Conservation (phyloP, 1,140 invertebrate species). For the Chrysomallon squamiferum region DNA sequence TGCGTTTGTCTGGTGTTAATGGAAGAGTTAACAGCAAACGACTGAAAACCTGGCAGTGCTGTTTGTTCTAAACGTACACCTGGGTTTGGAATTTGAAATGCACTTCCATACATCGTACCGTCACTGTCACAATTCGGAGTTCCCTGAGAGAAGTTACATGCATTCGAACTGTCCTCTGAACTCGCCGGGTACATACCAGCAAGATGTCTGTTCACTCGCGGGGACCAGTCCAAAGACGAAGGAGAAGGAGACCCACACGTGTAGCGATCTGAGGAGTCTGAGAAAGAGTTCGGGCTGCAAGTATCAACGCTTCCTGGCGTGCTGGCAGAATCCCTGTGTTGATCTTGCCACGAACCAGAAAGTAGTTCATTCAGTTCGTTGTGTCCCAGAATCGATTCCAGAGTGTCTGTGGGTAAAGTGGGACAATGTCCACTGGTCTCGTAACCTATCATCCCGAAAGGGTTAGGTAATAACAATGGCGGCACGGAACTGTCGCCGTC, state of each 20-base stretch:
- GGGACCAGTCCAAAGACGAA: background rate
- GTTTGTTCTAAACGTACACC: background rate
- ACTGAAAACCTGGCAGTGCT: background rate
- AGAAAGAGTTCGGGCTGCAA: slow-evolving; percentile 33
- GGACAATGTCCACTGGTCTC: slow-evolving; percentile 4
- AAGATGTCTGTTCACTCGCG: background rate
- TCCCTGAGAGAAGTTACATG: too few relatives aligned
- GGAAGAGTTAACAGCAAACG: background rate
- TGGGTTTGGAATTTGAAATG: background rate
- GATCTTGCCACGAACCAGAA: slow-evolving; percentile 30
- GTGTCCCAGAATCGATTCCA: slow-evolving; percentile 43
- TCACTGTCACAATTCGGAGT: too few relatives aligned
- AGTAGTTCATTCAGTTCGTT: slow-evolving; percentile 39
- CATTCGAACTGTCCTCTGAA: too few relatives aligned
- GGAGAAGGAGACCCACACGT: slow-evolving; percentile 22
- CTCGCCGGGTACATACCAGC: background rate
- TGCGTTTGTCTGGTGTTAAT: background rate
- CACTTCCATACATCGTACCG: too few relatives aligned
- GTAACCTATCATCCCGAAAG: slow-evolving; percentile 2
- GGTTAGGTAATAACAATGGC: slow-evolving; percentile 2
- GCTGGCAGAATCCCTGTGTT: slow-evolving; percentile 16
- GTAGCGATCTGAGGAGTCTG: slow-evolving; percentile 35
- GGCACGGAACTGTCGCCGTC: background rate
- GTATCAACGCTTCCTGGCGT: slow-evolving; percentile 22
- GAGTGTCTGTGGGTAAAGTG: slow-evolving; percentile 29